These are phyloP conservation scores for Zaprionus ghesquierei DNA, from an alignment of 1,140 invertebrate species.

Conservation along the genomic window DNA sequence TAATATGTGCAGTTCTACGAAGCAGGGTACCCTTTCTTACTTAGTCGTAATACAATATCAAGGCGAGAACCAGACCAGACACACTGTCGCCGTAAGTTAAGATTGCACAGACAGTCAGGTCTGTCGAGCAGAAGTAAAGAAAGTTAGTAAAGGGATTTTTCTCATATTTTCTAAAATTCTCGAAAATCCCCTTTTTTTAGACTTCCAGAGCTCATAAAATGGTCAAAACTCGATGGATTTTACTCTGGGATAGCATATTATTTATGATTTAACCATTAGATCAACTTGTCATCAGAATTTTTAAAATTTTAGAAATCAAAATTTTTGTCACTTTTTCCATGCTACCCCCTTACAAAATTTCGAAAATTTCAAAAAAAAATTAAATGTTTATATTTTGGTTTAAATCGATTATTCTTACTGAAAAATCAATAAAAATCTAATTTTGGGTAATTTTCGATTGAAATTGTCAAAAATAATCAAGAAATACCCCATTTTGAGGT, in stretches of 20 bases:
- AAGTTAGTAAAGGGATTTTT: neutral
- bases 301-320: no score
- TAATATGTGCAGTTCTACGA: conserved; percentile 50
- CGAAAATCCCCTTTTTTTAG: neutral
- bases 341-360: no score
- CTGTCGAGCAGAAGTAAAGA: neutral
- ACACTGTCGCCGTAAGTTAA: conserved; percentile 43
- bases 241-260: neutral
- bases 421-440: no score
- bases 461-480: no score
- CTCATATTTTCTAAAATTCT: neutral
- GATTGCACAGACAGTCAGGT: neutral
- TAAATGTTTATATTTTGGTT: no score
- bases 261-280: no score
- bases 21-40: conserved; percentile 3
- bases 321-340: no score
- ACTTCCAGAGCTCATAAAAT: neutral
- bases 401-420: no score
- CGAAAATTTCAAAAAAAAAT: no score
- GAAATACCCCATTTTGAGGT: no score
- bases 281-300: no score
- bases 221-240: neutral
- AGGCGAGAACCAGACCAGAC: conserved; percentile 39
- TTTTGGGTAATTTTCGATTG: no score
- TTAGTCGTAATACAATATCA: conserved; percentile 52